Base-by-base conservation (phyloP, 2,113 vertebrate species). In the Carassius carassius region DNA sequence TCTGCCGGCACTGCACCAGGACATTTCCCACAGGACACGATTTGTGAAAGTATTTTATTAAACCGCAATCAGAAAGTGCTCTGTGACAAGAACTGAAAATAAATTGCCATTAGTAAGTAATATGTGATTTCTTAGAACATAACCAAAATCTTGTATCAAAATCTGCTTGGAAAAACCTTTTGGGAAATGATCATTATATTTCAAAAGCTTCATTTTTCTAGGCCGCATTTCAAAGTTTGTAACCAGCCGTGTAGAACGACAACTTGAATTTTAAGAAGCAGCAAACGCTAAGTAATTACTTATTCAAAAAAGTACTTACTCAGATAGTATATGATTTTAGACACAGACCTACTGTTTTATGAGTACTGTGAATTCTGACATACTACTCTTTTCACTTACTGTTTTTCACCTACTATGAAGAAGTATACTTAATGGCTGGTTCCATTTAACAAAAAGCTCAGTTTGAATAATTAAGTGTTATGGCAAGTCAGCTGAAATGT, bases 21-120 rank as follows among this genome's bases (percentile, higher is more conserved):
- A 79, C 58, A 79, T 79, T 63, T 79, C 60, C 37, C 37, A 29
- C 37, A 65, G 78, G 58, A 79, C 58, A 65, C 37, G 8, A 65
- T 79, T 79, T 25, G 12, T 65, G 37, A 29, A 79, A 79, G 78
- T 79, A 41, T 79, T 79, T 63, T 13, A 79, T 79, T 79, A 79
- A 79, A 65, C n/a, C 11, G 7, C 78, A 79, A 65, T 79, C 37
- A 47, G 77, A 23, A 37, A 79, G 23, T 13, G 4, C n/a, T 47
- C 58, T 63, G 32, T 60, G 58, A 79, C 37, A 47, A 47, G 78
- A 47, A 62, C 12, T 29, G 44, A 76, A 65, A 70, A 73, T 37
- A 75, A 58, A 74, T 60, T 47, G 23, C 29, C 23, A 72, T 32
- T 70, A 49, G 35, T 72, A 70, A 79, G 56, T 47, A 37, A 54